Base-by-base conservation (phyloP, 2,888 invertebrate species). In the Tetheella fluctuosa region DNA sequence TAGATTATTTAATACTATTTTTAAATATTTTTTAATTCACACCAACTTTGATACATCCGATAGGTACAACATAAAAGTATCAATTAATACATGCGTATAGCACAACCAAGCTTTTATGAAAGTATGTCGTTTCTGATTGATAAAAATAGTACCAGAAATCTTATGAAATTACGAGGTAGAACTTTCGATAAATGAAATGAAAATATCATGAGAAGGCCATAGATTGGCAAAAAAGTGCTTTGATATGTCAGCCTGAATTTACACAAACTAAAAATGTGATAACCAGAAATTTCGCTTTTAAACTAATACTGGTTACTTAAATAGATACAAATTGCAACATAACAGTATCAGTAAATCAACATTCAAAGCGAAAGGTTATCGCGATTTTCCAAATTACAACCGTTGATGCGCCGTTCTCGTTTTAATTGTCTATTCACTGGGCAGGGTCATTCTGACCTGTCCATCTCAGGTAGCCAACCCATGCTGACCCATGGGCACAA, bases 371-470 rank as follows among this genome's bases (percentile, higher is more conserved):
- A 81, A 78, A 91, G 92, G 92, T 92, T 92, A 93, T 91, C 92
- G 84, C 85, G 87, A 89, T 88, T 86, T 88, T 86, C 81, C 83
- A 69, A 80, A 76, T 77, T 79, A 79, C 80, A 86, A 83, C 90
- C 86, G 89, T 91, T 83, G 83, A 79, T 81, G 78, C 82, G 74
- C 67, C 76, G 88, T 77, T 91, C 91, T 90, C 89, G 88, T 90
- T 93, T 93, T 92, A 93, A 93, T 91, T 86, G 88, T 87, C 83
- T 77, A 84, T 85, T 82, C 81, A 76, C 71, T 80, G 82, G 85
- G 80, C 79, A 74, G 85, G 89, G 90, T 88, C 90, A 81, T 59
- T 69, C 60, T 74, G 83, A 80, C 84, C 84, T 76, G 78, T 76
- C 82, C 77, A 63, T 76, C 71, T 73, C 89, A 89, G 91, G 91